phyloP scores from a whole-genome alignment of 1,140 invertebrate species.

The Drosophila serrata region DNA sequence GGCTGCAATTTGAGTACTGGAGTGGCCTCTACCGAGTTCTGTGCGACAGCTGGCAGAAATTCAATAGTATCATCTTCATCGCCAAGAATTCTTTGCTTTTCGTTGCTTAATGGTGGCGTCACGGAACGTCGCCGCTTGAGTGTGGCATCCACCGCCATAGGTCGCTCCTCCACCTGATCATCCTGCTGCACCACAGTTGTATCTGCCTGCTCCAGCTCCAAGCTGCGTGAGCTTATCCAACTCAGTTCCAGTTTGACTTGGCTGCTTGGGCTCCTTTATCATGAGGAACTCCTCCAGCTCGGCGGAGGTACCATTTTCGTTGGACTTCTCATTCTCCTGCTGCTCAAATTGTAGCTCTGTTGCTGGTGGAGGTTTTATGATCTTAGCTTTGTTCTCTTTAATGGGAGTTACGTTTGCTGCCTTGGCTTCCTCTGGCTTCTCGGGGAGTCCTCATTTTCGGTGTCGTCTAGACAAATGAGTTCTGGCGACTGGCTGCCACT shows the following conservation, averaged over 20 bases:
- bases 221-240: conserved; percentile 8
- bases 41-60: conserved; percentile 9
- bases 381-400: neutral
- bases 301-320: conserved; percentile 51
- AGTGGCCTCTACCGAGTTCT: neutral
- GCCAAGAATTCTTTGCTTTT: conserved; percentile 15
- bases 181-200: neutral
- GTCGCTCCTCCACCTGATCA: neutral
- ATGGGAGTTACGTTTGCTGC: conserved; percentile 5
- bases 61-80: conserved; percentile 54
- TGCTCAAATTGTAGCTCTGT: conserved; percentile 24
- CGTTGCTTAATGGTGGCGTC: conserved; percentile 35
- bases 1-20: conserved; percentile 7
- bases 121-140: conserved; percentile 59
- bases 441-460: conserved; percentile 71
- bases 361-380: neutral
- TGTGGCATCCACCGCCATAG: conserved; percentile 11
- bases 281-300: conserved; percentile 61
- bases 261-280: conserved; percentile 30
- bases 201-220: conserved; percentile 11
- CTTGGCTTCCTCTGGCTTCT: conserved; percentile 40
- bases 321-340: neutral
- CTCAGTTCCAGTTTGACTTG: conserved; percentile 17
- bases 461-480: conserved; percentile 69
- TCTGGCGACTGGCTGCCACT: conserved; percentile 51